phyloP scores from a whole-genome alignment of 2,797 vertebrate genomes.

The Cynodonichthys magdalenae region DNA sequence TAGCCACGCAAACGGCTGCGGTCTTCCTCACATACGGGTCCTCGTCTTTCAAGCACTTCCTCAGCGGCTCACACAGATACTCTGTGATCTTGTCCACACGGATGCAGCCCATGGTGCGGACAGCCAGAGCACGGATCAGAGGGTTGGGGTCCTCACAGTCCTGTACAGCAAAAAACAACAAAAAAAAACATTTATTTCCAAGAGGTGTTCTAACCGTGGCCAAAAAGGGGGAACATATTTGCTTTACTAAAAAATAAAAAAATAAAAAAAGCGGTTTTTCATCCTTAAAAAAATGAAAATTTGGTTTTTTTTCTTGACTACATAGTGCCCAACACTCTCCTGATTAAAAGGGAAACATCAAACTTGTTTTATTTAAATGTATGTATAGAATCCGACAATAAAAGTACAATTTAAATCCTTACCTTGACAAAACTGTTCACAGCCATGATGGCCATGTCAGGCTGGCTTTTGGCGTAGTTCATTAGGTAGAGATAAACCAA shows the following conservation, averaged over 20 bases:
- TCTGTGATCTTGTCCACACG: slow-evolving; percentile 98
- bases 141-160: slow-evolving; percentile 99
- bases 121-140: slow-evolving; percentile 94
- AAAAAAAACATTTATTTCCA: background rate
- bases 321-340: background rate
- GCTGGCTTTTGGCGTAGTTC: slow-evolving; percentile 99
- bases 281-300: too few relatives aligned
- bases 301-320: background rate
- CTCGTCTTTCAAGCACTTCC: slow-evolving; percentile 98
- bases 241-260: too few relatives aligned
- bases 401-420: slow-evolving; percentile 36
- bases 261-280: too few relatives aligned
- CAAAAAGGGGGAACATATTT: background rate
- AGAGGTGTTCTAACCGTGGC: background rate
- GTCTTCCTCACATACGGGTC: slow-evolving; percentile 98
- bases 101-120: slow-evolving; percentile 99
- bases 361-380: too few relatives aligned
- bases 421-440: slow-evolving; percentile 99
- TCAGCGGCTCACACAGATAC: slow-evolving; percentile 96
- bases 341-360: background rate
- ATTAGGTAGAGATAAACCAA: slow-evolving; percentile 97
- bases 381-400: background rate
- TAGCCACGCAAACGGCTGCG: slow-evolving; percentile 96
- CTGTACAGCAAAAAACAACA: slow-evolving; percentile 61
- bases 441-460: slow-evolving; percentile 99